These are phyloP conservation scores for Megaceryle alcyon DNA, from an alignment of 2,797 vertebrate species.

Conservation along the genomic window DNA sequence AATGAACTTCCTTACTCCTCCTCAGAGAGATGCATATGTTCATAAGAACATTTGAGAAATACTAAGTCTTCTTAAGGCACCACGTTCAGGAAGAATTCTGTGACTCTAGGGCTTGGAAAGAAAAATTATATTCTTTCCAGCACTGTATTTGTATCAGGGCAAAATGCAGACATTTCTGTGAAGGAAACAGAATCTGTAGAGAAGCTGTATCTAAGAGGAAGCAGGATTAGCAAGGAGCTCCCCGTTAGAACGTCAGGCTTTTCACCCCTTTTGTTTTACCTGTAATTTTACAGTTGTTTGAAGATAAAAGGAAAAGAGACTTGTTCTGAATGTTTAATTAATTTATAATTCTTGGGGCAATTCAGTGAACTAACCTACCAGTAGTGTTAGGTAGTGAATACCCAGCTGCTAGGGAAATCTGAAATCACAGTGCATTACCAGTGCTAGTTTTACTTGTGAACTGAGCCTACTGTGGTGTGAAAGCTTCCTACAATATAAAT, in stretches of 20 bases:
- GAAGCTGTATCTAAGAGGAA: not conserved
- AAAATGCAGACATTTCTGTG: not conserved
- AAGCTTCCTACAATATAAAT: not conserved
- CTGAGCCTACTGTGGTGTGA: not conserved
- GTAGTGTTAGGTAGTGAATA: not conserved
- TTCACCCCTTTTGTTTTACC: not conserved
- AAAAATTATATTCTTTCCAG: not conserved
- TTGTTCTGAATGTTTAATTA: not conserved
- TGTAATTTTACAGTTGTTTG: not conserved
- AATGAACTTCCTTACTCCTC: not conserved
- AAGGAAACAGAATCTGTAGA: not conserved
- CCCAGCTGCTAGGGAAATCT: not conserved
- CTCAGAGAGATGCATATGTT: not conserved
- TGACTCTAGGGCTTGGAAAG: not conserved
- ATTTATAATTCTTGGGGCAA: not conserved
- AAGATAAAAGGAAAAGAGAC: not conserved
- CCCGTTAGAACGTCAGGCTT: not conserved
- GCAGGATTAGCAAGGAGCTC: not conserved
- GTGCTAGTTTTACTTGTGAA: not conserved
- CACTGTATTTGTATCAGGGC: not conserved
- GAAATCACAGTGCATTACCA: not conserved
- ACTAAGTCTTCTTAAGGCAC: not conserved
- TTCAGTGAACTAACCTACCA: not conserved
- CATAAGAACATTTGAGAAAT: not conserved
- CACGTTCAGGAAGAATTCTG: not conserved